Evolutionary conservation across 2,888 invertebrate species (phyloP).

Genomic region (Mimachlamys varia): DNA sequence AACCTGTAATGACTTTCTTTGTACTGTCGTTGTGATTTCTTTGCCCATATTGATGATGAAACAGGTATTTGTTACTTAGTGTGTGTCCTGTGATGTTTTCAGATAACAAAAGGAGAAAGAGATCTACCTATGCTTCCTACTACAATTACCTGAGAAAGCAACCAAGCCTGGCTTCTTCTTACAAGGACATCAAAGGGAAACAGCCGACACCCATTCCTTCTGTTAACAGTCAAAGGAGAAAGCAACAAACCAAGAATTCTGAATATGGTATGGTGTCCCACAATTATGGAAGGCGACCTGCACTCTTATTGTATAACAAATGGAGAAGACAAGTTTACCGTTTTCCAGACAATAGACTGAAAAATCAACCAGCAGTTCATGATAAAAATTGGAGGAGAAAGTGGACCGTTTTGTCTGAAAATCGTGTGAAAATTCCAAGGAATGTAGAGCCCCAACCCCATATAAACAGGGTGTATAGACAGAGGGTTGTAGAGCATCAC

Average conservation of each 20-base stretch:
- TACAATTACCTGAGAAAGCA: background rate
- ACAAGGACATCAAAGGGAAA: background rate
- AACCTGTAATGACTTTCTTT: too few relatives aligned
- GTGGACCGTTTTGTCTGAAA: background rate
- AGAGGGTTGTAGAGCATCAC: background rate
- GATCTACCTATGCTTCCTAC: background rate
- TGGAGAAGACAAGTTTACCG: background rate
- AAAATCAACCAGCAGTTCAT: background rate
- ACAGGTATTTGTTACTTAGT: background rate
- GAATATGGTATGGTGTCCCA: background rate
- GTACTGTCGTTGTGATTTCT: too few relatives aligned
- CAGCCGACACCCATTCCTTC: background rate
- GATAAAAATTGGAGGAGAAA: background rate
- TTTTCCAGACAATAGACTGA: background rate
- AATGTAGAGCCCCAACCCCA: background rate
- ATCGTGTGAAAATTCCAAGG: background rate
- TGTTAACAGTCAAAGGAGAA: background rate
- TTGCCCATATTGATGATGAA: too few relatives aligned
- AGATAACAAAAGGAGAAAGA: constrained; percentile 16
- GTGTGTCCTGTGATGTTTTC: background rate
- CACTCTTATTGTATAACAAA: background rate
- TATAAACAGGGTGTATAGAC: background rate
- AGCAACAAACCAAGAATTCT: background rate
- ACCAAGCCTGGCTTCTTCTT: background rate
- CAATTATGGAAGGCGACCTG: background rate